Base-by-base conservation (phyloP, 2,888 invertebrate species). In the Ctena decussata region DNA sequence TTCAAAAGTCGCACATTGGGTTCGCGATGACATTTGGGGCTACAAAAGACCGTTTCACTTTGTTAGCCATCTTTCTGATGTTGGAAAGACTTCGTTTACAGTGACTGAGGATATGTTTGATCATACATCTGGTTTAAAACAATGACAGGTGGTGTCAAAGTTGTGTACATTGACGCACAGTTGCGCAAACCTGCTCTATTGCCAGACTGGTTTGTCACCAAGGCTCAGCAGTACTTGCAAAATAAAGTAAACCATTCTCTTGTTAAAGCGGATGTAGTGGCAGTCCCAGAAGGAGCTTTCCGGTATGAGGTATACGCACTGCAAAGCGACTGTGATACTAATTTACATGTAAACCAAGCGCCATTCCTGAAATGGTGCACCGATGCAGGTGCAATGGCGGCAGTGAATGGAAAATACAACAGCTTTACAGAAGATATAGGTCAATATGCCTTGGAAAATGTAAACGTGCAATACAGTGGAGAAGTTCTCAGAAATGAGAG, bases 341-440 rank as follows among this genome's bases (percentile, higher is more conserved):
- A 89, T 49, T 81, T 77, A n/a, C 89, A 89, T 71, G 89, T 89
- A 15, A 89, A 86, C 69, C 86, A 86, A 53, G 86, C 86, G 0
- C 73, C 80, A 18, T 89, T 80, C 72, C 70, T 89, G 0, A 86
- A 83, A 53, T 89, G 89, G 89, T 89, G 86, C 49, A 77, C 85
- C 0, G 89, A 89, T 83, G 81, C 83, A 3, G 89, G 89, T n/a
- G 82, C 86, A 0, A 79, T 85, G 11, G 86, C 89, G 0, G 86
- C 83, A 1, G 35, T 79, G 27, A 83, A 85, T 30, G 83, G 85
- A 24, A 72, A 73, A 72, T 86, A 83, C 71, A 53, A 53, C 35
- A 53, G 65, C 0, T 86, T 89, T 60, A 71, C 35, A 0, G 53
- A 80, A 11, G 81, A 89, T 74, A 86, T 89, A 12, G 79, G 85